Evolutionary conservation across 1,140 invertebrate genomes (phyloP).

Genomic region (Nymphalis io): DNA sequence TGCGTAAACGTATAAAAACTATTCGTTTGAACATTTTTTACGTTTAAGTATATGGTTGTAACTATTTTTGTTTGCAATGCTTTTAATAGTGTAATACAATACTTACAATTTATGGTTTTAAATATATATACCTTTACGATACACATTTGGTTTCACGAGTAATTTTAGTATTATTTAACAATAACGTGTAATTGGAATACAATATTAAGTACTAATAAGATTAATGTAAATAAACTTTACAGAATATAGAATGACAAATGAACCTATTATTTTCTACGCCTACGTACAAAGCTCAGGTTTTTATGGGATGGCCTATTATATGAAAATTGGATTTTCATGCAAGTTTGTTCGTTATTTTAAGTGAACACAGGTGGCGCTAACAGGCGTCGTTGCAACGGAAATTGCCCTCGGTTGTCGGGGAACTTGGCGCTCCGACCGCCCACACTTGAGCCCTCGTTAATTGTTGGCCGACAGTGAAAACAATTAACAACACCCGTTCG

Average conservation of each 20-base stretch:
- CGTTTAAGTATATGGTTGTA: too few relatives aligned
- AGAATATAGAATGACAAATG: neutral
- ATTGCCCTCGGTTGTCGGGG: constrained; percentile 51
- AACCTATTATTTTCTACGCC: constrained; percentile 8
- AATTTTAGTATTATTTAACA: too few relatives aligned
- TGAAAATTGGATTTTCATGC: constrained; percentile 38
- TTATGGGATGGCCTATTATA: constrained; percentile 24
- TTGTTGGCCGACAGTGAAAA: constrained; percentile 59
- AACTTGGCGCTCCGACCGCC: constrained; percentile 41
- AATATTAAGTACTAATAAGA: neutral
- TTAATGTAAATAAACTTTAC: neutral
- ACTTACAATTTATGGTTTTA: too few relatives aligned
- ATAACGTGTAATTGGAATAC: too few relatives aligned
- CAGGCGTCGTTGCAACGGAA: constrained; percentile 57
- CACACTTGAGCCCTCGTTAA: constrained; percentile 44
- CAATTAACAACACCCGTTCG: constrained; percentile 49
- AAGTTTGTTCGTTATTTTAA: constrained; percentile 54
- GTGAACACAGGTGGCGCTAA: constrained; percentile 57
- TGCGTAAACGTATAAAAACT: neutral
- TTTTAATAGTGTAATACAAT: too few relatives aligned
- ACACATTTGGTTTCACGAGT: too few relatives aligned
- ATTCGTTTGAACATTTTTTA: too few relatives aligned
- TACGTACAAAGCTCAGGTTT: constrained; percentile 14
- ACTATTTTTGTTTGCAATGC: too few relatives aligned
- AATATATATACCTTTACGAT: too few relatives aligned